phyloP scores from a whole-genome alignment of 2,113 vertebrate species.

The Atherinomorus stipes region DNA sequence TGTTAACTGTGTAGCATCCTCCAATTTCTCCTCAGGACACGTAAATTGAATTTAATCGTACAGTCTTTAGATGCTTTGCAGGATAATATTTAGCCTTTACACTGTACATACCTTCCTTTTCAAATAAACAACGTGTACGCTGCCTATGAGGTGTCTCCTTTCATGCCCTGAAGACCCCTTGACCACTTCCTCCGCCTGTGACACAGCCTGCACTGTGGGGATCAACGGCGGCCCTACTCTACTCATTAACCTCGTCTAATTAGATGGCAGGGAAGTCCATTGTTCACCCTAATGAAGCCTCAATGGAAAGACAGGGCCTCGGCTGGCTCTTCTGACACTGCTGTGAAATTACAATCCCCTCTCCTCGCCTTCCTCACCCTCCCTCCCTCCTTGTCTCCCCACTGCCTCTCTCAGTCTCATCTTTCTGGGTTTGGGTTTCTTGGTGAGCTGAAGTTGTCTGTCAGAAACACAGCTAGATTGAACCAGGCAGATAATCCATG shows the following conservation, averaged over 20 bases:
- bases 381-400: background rate
- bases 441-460: constrained; percentile 35
- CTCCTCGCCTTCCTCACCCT: background rate
- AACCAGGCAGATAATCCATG: constrained; percentile 47
- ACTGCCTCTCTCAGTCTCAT: constrained; percentile 13
- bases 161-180: constrained; percentile 37
- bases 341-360: constrained; percentile 87
- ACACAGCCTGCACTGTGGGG: constrained; percentile 67
- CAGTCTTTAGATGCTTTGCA: background rate
- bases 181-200: constrained; percentile 53
- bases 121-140: constrained; percentile 15
- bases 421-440: constrained; percentile 36
- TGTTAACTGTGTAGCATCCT: background rate
- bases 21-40: constrained; percentile 18
- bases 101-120: constrained; percentile 13
- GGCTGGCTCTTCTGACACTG: constrained; percentile 86
- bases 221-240: constrained; percentile 83
- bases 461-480: constrained; percentile 38
- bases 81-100: background rate
- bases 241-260: constrained; percentile 98
- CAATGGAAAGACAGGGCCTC: constrained; percentile 88
- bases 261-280: constrained; percentile 90
- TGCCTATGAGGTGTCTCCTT: constrained; percentile 19
- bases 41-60: constrained; percentile 36
- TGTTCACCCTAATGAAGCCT: constrained; percentile 96